phyloP scores from a whole-genome alignment of 2,113 vertebrate genomes.

The Scomber colias region DNA sequence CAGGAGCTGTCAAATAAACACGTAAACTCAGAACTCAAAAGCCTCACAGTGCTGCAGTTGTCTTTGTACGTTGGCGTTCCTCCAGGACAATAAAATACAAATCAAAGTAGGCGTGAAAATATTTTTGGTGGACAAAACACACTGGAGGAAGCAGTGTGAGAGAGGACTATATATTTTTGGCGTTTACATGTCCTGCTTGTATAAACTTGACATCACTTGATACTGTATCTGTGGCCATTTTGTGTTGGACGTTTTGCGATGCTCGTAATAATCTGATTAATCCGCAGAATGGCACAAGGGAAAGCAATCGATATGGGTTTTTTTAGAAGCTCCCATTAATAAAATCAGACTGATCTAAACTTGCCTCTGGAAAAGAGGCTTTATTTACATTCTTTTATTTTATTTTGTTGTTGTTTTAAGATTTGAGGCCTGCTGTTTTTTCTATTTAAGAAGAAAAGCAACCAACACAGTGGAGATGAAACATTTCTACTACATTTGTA shows the following conservation, averaged over 20 bases:
- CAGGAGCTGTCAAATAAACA: slow-evolving; percentile 36
- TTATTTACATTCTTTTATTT: slow-evolving; percentile 55
- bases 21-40: slow-evolving; percentile 33
- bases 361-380: slow-evolving; percentile 56
- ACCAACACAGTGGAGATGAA: slow-evolving; percentile 54
- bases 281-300: slow-evolving; percentile 27
- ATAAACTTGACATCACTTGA: slow-evolving; percentile 44
- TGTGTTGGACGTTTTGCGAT: slow-evolving; percentile 34
- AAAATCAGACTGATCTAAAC: slow-evolving; percentile 42
- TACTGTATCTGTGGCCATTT: slow-evolving; percentile 48
- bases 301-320: slow-evolving; percentile 34
- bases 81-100: slow-evolving; percentile 31
- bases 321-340: slow-evolving; percentile 17
- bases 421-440: slow-evolving; percentile 76
- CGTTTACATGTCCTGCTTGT: slow-evolving; percentile 55
- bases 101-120: slow-evolving; percentile 34
- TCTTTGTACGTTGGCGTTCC: slow-evolving; percentile 38
- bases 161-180: slow-evolving; percentile 73
- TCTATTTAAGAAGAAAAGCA: slow-evolving; percentile 81
- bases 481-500: slow-evolving; percentile 87
- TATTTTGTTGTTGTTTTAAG: slow-evolving; percentile 70
- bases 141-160: slow-evolving; percentile 40
- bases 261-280: slow-evolving; percentile 15
- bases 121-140: slow-evolving; percentile 57
- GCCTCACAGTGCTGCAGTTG: slow-evolving; percentile 41